These are phyloP conservation scores for Palythoa grandiflora DNA, from an alignment of 92 coral and sea anemone species.

Conservation along the genomic window DNA sequence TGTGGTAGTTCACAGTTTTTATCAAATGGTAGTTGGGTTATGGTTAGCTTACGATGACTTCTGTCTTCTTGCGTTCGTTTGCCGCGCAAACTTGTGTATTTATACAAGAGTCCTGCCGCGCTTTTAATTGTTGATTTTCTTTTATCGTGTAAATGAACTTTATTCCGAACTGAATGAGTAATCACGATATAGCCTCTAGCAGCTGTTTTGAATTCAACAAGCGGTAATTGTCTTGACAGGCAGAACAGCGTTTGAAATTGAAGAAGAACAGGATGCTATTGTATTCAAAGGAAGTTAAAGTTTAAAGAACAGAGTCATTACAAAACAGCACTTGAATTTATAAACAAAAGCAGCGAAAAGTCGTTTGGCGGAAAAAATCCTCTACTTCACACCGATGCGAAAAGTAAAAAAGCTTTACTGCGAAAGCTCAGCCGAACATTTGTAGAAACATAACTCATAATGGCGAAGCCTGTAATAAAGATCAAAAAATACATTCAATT, in stretches of 20 bases:
- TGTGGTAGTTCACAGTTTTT: no score
- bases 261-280: not conserved
- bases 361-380: not conserved
- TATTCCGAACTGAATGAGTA: slow-evolving; percentile 42
- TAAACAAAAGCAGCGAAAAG: not conserved
- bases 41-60: not conserved
- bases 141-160: slow-evolving; percentile 30
- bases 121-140: slow-evolving; percentile 16
- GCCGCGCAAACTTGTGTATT: not conserved
- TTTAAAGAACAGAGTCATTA: not conserved
- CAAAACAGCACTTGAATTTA: not conserved
- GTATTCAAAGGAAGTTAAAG: slow-evolving; percentile 18
- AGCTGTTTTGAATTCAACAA: slow-evolving; percentile 29
- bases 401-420: not conserved
- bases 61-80: not conserved
- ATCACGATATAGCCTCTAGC: not conserved
- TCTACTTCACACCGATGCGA: not conserved
- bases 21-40: not conserved
- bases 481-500: not conserved
- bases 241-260: slow-evolving; percentile 17
- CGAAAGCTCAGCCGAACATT: not conserved
- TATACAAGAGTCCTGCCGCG: slow-evolving; percentile 23
- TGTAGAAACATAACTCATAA: not conserved
- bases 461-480: not conserved
- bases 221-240: not conserved